Evolutionary conservation across 2,797 vertebrate species (phyloP).

Genomic region (Lophius americanus): DNA sequence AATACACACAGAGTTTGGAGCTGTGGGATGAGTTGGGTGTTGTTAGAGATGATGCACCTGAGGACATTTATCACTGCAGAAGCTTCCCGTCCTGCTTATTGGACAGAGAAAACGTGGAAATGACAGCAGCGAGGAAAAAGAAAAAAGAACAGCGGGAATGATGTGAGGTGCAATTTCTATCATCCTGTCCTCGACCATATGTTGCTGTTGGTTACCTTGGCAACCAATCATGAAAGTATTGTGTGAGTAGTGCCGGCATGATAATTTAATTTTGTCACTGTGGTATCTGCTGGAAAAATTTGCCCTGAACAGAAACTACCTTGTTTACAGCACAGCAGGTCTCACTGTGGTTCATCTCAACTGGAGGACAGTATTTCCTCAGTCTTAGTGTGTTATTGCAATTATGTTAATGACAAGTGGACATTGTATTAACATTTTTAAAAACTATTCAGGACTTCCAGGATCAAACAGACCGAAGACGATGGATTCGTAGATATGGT

Average conservation of each 20-base stretch:
- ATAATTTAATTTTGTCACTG: conserved; percentile 18
- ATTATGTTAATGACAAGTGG: too few species aligned
- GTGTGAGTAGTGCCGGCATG: not conserved
- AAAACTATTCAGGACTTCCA: too few species aligned
- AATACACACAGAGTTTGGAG: not conserved
- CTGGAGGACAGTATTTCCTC: too few species aligned
- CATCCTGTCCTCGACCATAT: conserved; percentile 31
- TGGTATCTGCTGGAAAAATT: not conserved
- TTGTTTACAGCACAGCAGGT: conserved; percentile 11
- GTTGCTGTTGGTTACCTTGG: conserved; percentile 52
- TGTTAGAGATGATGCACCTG: conserved; percentile 7
- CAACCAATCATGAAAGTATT: conserved; percentile 38
- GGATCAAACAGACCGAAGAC: too few species aligned
- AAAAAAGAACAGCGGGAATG: conserved; percentile 10
- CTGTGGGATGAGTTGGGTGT: conserved; percentile 11
- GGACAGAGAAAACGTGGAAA: conserved; percentile 1
- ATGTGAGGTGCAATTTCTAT: conserved; percentile 31
- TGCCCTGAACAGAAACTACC: not conserved
- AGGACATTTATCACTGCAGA: conserved; percentile 12
- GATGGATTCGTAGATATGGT: too few species aligned
- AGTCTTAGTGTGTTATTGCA: too few species aligned
- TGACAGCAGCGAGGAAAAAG: conserved; percentile 4
- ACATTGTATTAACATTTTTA: too few species aligned
- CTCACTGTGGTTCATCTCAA: too few species aligned
- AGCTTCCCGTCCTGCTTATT: conserved; percentile 1